Evolutionary conservation across 2,797 vertebrate species (phyloP), one percentile per base, ranked within the genome.

Genomic region (Chloroceryle inda): DNA sequence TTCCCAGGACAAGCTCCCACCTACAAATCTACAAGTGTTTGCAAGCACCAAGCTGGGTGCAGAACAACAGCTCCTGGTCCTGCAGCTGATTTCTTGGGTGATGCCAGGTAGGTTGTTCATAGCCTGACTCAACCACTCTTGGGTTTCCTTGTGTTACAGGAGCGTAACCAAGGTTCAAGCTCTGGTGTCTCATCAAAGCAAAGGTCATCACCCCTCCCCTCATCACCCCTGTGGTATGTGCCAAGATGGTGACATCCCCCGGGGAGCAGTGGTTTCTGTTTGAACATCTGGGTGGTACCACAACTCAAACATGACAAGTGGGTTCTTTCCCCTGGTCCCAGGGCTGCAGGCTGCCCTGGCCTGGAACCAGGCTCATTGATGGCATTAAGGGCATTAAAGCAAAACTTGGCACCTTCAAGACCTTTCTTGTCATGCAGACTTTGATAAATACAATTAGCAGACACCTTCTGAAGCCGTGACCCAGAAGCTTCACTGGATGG

Each of bases 111-210:
- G 38, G 74, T 26, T 93, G 55, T 29, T 83, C 29, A 19, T 27
- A 40, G 63, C 24, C 84, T 87, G 94, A 97, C 93, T 94, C 78
- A 89, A 75, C 87, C 81, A 71, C 64, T 44, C 82, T 44, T 7
- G 1, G 13, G 22, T 79, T 91, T 75, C 63, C 87, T 79, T 38
- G 26, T n/a, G 11, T 15, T 74, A 78, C 89, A 79, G 83, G 61
- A 87, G 21, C 0, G 0, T 53, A 69, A 58, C 49, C 0, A 1
- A 66, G 31, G 13, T n/a, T 64, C 1, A 3, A 15, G 59, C 38
- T 75, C 77, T 5, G 13, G 15, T 0, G 1, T 31, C 22, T 61
- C 66, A 66, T 40, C 49, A 74, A 62, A 92, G 50, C 59, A 83
- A 62, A 90, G 68, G 47, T 80, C 47, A 42, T 63, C 44, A 33